A percentile compares a stretch with the other conserved stretches of the same genome.
phyloP scores from a whole-genome alignment of 2,797 vertebrate species.

The Leuciscus waleckii region DNA sequence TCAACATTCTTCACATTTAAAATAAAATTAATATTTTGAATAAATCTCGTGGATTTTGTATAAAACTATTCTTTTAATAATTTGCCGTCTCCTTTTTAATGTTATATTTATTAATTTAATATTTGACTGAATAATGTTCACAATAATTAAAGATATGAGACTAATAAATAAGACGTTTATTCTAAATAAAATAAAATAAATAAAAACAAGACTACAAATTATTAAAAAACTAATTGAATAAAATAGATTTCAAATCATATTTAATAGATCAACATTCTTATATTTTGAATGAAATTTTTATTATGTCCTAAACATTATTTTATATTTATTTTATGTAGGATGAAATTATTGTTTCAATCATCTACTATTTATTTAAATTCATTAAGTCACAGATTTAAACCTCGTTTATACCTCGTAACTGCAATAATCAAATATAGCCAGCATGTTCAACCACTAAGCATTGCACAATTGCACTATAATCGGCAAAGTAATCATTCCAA shows the following conservation, averaged over 20 bases:
- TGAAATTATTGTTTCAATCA: background rate
- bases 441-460: constrained; percentile 68
- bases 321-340: background rate
- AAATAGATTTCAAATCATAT: background rate
- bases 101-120: background rate
- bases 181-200: background rate
- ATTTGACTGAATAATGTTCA: background rate
- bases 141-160: background rate
- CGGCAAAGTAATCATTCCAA: constrained; percentile 53
- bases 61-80: background rate
- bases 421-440: constrained; percentile 21
- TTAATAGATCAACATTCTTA: background rate
- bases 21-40: background rate
- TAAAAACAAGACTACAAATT: background rate
- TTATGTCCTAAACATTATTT: background rate
- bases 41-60: background rate
- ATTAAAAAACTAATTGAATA: background rate
- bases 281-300: background rate
- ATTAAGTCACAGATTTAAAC: background rate
- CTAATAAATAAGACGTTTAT: background rate
- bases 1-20: background rate
- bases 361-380: background rate
- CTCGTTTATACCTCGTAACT: background rate
- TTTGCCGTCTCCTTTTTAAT: background rate
- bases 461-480: constrained; percentile 49